phyloP scores from a whole-genome alignment of 2,888 invertebrate species.

The Xestia ashworthii region DNA sequence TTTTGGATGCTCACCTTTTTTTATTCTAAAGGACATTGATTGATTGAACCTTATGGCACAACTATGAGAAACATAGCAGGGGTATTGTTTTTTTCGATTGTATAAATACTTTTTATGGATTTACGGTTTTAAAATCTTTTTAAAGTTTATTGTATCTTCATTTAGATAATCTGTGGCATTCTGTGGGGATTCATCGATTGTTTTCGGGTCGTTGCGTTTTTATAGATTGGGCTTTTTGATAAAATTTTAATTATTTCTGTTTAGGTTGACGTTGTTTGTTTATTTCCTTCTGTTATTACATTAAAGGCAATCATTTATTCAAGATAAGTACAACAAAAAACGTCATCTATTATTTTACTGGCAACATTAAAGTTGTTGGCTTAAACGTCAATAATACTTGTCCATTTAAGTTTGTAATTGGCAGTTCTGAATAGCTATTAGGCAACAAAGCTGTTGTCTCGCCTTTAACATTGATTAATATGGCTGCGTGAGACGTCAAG shows the following conservation, averaged over 20 bases:
- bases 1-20: slow-evolving; percentile 84
- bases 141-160: slow-evolving; percentile 87
- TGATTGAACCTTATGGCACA: slow-evolving; percentile 88
- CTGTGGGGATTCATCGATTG: slow-evolving; percentile 68
- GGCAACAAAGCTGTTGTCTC: slow-evolving; percentile 26
- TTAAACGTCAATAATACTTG: slow-evolving; percentile 28
- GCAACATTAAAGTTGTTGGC: neutral
- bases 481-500: slow-evolving; percentile 39
- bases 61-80: slow-evolving; percentile 86
- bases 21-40: slow-evolving; percentile 89
- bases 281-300: slow-evolving; percentile 30
- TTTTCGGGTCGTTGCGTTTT: slow-evolving; percentile 51
- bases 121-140: slow-evolving; percentile 74
- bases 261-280: slow-evolving; percentile 6
- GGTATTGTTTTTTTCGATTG: slow-evolving; percentile 84
- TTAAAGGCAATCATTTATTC: slow-evolving; percentile 21
- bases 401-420: slow-evolving; percentile 39
- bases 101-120: slow-evolving; percentile 73
- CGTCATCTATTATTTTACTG: neutral
- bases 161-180: slow-evolving; percentile 77
- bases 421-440: slow-evolving; percentile 30
- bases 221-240: slow-evolving; percentile 41
- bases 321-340: neutral
- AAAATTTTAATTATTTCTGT: slow-evolving; percentile 35
- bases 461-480: slow-evolving; percentile 37